These are phyloP conservation scores for Machaerirhynchus nigripectus DNA, from an alignment of 2,113 vertebrate species.

Conservation along the genomic window DNA sequence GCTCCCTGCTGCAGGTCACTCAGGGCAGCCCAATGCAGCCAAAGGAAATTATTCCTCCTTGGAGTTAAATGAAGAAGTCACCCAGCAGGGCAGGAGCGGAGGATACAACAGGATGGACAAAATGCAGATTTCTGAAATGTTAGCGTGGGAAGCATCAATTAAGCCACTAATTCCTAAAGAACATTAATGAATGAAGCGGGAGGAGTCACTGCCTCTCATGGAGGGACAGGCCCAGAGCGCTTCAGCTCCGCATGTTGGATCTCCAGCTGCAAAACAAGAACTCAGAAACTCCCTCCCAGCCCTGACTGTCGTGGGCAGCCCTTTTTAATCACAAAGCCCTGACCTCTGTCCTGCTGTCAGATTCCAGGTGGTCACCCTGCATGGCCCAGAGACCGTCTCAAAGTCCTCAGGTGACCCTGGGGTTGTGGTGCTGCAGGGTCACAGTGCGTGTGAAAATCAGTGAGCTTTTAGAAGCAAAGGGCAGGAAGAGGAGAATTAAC, in stretches of 20 bases:
- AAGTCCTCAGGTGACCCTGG: not conserved
- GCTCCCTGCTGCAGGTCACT: not conserved
- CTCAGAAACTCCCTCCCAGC: not conserved
- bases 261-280: not conserved
- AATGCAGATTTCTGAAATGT: not conserved
- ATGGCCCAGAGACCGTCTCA: not conserved
- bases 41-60: not conserved
- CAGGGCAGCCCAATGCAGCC: not conserved
- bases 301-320: rapidly evolving
- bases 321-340: not conserved
- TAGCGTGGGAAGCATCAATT: not conserved
- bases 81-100: not conserved
- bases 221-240: not conserved
- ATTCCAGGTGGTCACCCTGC: not conserved
- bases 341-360: not conserved
- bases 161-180: not conserved
- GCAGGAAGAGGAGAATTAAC: not conserved
- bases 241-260: rapidly evolving
- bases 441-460: not conserved
- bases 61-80: not conserved
- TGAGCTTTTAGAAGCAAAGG: not conserved
- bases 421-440: not conserved
- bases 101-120: not conserved
- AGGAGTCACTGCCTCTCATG: not conserved
- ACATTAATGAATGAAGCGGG: not conserved